Percentiles rank a stretch among this genome's conserved stretches.
phyloP scores from a whole-genome alignment of 2,113 vertebrate species.

The Phyllostomus hastatus region DNA sequence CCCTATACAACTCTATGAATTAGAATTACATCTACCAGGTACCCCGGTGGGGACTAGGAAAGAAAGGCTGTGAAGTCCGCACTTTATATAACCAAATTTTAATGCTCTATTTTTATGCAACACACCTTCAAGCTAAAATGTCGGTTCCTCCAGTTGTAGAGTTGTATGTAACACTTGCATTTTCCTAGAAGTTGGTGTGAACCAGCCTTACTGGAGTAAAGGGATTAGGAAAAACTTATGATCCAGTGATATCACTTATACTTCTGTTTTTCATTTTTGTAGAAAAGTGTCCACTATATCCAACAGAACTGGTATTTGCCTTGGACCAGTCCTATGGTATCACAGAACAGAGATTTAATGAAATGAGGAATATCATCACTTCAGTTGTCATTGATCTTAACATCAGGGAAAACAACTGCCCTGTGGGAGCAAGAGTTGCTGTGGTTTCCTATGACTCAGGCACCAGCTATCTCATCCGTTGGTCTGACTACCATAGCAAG shows the following conservation, averaged over 20 bases:
- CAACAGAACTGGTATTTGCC: constrained; percentile 89
- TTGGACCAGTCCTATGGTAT: constrained; percentile 85
- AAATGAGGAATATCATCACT: constrained; percentile 76
- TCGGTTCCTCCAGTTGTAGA: neutral
- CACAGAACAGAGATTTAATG: constrained; percentile 77
- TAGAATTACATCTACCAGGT: neutral
- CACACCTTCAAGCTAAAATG: neutral
- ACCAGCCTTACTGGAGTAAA: neutral
- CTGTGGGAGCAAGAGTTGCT: constrained; percentile 82
- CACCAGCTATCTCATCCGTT: constrained; percentile 83
- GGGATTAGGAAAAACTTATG: neutral
- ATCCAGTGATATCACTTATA: neutral
- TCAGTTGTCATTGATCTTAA: constrained; percentile 79
- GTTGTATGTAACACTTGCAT: neutral
- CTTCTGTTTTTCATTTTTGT: constrained; percentile 7
- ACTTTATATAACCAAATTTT: neutral
- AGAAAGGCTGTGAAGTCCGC: neutral
- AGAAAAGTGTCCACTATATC: constrained; percentile 83
- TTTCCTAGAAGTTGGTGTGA: neutral
- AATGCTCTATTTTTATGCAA: neutral
- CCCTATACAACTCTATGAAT: neutral
- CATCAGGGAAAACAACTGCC: constrained; percentile 87
- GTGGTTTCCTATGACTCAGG: constrained; percentile 82
- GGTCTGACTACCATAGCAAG: constrained; percentile 84
- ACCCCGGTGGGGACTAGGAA: neutral